Percentiles rank a stretch among this genome's conserved stretches.
These are phyloP conservation scores for Eurytoma adleriae DNA, from an alignment of 2,888 invertebrate genomes.

Conservation along the genomic window DNA sequence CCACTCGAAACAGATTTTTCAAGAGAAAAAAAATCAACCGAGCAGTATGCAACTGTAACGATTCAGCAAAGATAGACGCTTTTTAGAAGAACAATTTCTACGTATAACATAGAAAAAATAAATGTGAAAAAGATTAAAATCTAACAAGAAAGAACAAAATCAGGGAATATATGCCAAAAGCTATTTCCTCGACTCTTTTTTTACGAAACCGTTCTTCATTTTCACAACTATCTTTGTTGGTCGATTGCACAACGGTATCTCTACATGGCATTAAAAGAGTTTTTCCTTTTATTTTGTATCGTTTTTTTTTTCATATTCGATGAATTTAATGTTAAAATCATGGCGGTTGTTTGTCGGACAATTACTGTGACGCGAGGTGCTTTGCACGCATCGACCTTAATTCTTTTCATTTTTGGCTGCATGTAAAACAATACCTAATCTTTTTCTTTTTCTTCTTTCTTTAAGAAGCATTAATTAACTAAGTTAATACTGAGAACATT, in stretches of 20 bases:
- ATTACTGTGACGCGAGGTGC: slow-evolving; percentile 26
- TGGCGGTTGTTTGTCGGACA: background rate
- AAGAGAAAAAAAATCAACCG: background rate
- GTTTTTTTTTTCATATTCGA: slow-evolving; percentile 33
- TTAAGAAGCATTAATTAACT: slow-evolving; percentile 51
- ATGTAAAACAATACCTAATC: slow-evolving; percentile 49
- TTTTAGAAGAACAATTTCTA: slow-evolving; percentile 16
- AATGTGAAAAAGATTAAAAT: slow-evolving; percentile 14
- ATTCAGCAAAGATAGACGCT: slow-evolving; percentile 37
- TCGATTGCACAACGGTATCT: slow-evolving; percentile 17
- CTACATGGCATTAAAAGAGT: slow-evolving; percentile 48
- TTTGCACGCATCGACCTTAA: slow-evolving; percentile 4
- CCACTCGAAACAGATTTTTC: slow-evolving; percentile 33
- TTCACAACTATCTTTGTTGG: slow-evolving; percentile 26
- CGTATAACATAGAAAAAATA: slow-evolving; percentile 6
- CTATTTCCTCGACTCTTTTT: slow-evolving; percentile 12
- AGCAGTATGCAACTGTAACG: slow-evolving; percentile 16
- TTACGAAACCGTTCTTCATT: slow-evolving; percentile 12
- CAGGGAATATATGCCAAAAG: slow-evolving; percentile 19
- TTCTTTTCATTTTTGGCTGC: slow-evolving; percentile 37
- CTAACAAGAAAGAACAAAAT: slow-evolving; percentile 15
- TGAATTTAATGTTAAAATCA: slow-evolving; percentile 37
- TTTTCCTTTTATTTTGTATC: slow-evolving; percentile 3
- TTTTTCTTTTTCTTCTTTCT: slow-evolving; percentile 15
- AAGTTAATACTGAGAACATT: slow-evolving; percentile 49